A percentile compares a stretch with the other conserved stretches of the same genome.
phyloP scores from a whole-genome alignment of 2,888 invertebrate genomes.

The Baronia brevicornis region DNA sequence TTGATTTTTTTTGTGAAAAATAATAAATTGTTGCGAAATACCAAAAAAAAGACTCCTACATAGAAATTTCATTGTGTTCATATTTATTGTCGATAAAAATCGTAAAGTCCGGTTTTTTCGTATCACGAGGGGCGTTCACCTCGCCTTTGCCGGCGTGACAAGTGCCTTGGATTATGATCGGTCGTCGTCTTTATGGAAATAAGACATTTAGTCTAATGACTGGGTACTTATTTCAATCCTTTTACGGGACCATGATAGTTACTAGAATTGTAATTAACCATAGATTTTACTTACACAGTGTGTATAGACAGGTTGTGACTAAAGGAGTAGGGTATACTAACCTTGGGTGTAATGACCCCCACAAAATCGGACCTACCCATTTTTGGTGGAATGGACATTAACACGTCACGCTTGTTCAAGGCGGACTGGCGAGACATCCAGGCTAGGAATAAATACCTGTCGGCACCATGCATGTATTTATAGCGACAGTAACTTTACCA shows the following conservation, averaged over 20 bases:
- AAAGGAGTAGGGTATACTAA: no score
- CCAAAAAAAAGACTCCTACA: background rate
- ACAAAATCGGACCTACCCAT: no score
- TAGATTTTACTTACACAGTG: background rate
- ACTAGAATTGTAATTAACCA: no score
- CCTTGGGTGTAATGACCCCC: no score
- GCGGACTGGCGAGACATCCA: no score
- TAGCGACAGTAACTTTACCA: no score
- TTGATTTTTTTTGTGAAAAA: no score
- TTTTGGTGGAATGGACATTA: no score
- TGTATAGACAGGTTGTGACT: no score
- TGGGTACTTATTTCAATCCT: background rate
- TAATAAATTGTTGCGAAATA: slow-evolving; percentile 4
- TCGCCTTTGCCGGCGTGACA: slow-evolving; percentile 9
- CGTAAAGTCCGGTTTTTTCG: slow-evolving; percentile 13
- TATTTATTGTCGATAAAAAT: slow-evolving; percentile 13
- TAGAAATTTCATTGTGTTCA: slow-evolving; percentile 8
- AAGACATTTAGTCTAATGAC: slow-evolving; percentile 21
- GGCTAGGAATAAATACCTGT: no score
- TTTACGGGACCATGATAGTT: background rate
- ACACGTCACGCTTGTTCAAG: no score
- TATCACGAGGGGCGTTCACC: slow-evolving; percentile 9
- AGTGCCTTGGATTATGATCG: slow-evolving; percentile 10
- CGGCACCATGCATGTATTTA: no score
- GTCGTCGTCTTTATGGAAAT: slow-evolving; percentile 21